phyloP scores from a whole-genome alignment of 2,797 vertebrate species.

The Melanotaenia boesemani region DNA sequence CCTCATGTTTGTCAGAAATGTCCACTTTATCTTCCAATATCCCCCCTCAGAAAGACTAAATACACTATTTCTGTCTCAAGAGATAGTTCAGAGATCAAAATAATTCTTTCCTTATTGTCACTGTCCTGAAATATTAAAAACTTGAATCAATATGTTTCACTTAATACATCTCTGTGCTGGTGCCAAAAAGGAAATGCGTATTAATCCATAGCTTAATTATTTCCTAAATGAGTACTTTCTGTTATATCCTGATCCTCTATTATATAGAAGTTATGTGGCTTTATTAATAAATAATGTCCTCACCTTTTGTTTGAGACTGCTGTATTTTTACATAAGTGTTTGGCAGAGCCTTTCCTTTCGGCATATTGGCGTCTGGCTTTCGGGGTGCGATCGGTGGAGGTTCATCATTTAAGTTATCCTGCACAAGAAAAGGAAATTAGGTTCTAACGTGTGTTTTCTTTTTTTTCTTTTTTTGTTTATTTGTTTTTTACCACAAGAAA shows the following conservation, averaged over 20 bases:
- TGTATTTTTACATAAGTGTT: conserved; percentile 71
- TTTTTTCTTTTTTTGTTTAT: not conserved
- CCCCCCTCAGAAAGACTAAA: not conserved
- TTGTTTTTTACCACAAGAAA: not conserved
- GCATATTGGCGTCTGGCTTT: conserved; percentile 17
- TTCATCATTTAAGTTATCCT: conserved; percentile 29
- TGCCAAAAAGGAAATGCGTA: conserved; percentile 1
- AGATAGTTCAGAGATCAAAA: not conserved
- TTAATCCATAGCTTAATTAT: not conserved
- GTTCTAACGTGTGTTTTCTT: not conserved
- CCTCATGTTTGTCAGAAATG: not conserved
- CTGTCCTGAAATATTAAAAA: not conserved
- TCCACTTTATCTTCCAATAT: not conserved
- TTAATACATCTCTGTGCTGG: not conserved
- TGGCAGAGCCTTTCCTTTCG: conserved; percentile 29
- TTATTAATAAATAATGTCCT: not conserved
- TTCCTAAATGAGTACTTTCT: not conserved
- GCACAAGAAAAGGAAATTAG: conserved; percentile 31
- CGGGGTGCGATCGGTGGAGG: conserved; percentile 64
- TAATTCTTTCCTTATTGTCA: too few species aligned
- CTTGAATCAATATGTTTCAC: not conserved
- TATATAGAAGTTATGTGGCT: not conserved
- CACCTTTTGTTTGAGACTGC: conserved; percentile 32
- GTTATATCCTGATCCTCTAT: not conserved
- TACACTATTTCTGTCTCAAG: not conserved